phyloP scores from a whole-genome alignment of 2,113 vertebrate species.

The Rhinogobius similis region DNA sequence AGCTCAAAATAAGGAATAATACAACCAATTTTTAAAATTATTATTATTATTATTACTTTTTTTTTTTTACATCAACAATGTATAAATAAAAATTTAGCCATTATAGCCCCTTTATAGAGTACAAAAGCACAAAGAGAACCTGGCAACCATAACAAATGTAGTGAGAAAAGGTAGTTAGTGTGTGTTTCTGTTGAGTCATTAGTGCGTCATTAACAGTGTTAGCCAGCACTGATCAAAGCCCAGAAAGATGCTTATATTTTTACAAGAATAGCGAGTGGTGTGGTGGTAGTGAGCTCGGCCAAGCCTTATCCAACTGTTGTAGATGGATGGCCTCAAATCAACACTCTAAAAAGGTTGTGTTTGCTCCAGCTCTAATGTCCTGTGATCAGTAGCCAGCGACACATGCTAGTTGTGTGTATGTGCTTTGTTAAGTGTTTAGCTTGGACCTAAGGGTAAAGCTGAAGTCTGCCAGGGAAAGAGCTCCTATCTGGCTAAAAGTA shows the following conservation, averaged over 20 bases:
- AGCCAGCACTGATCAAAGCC: slow-evolving; percentile 61
- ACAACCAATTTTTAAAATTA: too few relatives aligned
- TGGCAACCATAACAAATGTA: slow-evolving; percentile 44
- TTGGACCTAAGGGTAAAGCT: slow-evolving; percentile 48
- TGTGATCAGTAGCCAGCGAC: slow-evolving; percentile 62
- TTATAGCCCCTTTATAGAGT: not conserved
- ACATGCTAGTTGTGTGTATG: slow-evolving; percentile 24
- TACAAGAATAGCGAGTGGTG: slow-evolving; percentile 34
- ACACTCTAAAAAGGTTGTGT: slow-evolving; percentile 40
- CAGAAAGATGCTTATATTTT: slow-evolving; percentile 36
- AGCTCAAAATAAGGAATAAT: not conserved
- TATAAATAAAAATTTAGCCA: not conserved
- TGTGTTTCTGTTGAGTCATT: slow-evolving; percentile 69
- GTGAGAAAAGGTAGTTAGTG: slow-evolving; percentile 39
- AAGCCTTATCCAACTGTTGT: slow-evolving; percentile 28
- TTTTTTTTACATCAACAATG: not conserved
- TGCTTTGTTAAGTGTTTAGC: slow-evolving; percentile 59
- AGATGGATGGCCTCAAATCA: slow-evolving; percentile 45
- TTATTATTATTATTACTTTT: too few relatives aligned
- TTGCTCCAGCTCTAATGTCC: slow-evolving; percentile 28
- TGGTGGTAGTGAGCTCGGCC: slow-evolving; percentile 14
- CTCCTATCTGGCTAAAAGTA: slow-evolving; percentile 38
- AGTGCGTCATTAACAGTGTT: slow-evolving; percentile 50
- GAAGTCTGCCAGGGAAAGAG: slow-evolving; percentile 52
- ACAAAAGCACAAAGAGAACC: slow-evolving; percentile 27